Base-by-base conservation (phyloP, 2,888 invertebrate species). In the Melieria picta region DNA sequence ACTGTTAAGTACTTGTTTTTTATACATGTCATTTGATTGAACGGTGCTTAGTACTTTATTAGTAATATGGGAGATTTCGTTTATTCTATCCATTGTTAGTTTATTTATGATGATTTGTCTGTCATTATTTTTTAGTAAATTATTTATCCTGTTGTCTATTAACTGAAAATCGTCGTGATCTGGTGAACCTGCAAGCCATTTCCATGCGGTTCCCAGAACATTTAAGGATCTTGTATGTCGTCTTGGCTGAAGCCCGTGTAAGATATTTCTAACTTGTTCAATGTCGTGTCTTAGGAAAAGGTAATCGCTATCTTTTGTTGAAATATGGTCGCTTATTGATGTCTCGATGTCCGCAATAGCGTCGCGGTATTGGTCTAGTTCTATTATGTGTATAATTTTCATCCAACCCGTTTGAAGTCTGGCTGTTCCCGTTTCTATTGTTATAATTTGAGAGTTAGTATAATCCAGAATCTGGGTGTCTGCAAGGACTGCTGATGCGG, bases 111-210 rank as follows among this genome's bases (percentile, higher is more conserved):
- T 42, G 9, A 13, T 46, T 46, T 60, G 50, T 60, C 9, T 70
- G 13, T 70, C 48, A 16, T 65, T 70, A 11, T 70, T 70, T 64
- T 50, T 57, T n/a, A 70, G 45, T 70, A 70, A 64, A 43, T 70
- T 64, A 52, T 56, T 70, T 5, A 30, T 63, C 50, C 45, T 43
- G n/a, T 61, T 47, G 13, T 47, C 10, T 63, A 64, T 64, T 47
- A 70, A n/a, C 13, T 71, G 65, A 45, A 71, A 71, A 60, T 65
- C 61, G 61, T 65, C 61, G 55, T 65, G 65, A 52, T 60, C 69
- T 57, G 64, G 69, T n/a, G 64, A 58, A 16, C 65, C 61, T 65
- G 71, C 65, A 16, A 71, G 56, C 71, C 65, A 65, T 55, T 65
- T 65, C 71, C 61, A 65, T 46, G 60, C 16, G 11, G 58, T 70